Evolutionary conservation across 2,888 invertebrate species (phyloP).

Genomic region (Catocala fraxini): DNA sequence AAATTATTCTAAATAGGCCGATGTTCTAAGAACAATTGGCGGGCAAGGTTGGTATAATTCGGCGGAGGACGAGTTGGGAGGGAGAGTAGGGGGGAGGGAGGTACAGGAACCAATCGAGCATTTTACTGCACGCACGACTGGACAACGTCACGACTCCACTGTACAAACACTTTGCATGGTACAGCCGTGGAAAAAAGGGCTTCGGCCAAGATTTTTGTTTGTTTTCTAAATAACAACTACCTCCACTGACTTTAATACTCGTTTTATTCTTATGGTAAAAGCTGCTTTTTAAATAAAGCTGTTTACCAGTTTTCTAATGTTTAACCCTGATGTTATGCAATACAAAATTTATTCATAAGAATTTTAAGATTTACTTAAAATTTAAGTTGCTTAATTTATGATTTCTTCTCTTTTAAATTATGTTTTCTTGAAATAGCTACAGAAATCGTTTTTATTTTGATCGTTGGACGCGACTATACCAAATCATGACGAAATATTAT

Average conservation of each 20-base stretch:
- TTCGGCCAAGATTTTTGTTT: conserved; percentile 49
- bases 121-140: conserved; percentile 81
- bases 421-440: too few species aligned
- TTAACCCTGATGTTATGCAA: not conserved
- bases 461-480: conserved; percentile 29
- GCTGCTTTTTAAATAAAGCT: conserved; percentile 4
- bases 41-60: conserved; percentile 55
- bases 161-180: conserved; percentile 65
- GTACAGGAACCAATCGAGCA: conserved; percentile 71
- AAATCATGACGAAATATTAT: conserved; percentile 53
- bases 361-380: not conserved
- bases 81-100: conserved; percentile 40
- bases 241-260: conserved; percentile 8
- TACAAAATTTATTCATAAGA: not conserved
- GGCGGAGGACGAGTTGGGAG: conserved; percentile 55
- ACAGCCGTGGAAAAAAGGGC: conserved; percentile 55
- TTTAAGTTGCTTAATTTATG: not conserved
- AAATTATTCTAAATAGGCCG: conserved; percentile 39
- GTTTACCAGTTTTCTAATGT: not conserved
- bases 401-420: too few species aligned
- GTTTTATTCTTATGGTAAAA: conserved; percentile 8
- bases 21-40: conserved; percentile 42
- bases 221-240: conserved; percentile 42
- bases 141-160: conserved; percentile 70
- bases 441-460: too few species aligned